Evolutionary conservation across 2,888 invertebrate species (phyloP).

Genomic region (Ctenicera cuprea): DNA sequence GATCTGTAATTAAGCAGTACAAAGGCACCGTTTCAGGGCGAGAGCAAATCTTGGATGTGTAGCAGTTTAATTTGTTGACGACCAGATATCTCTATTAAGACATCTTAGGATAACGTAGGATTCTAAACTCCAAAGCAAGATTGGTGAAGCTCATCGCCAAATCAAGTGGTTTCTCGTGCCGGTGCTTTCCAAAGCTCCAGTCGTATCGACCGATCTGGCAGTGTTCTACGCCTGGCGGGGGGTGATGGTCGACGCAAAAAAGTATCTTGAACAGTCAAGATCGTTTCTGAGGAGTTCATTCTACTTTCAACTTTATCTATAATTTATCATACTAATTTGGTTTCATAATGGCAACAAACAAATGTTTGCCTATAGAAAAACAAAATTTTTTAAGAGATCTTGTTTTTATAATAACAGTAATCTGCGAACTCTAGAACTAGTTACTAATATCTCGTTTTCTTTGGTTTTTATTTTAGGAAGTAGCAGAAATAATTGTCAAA

Average conservation of each 20-base stretch:
- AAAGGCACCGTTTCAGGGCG: no score
- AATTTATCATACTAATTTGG: slow-evolving; percentile 10
- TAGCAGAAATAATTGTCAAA: no score
- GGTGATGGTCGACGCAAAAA: slow-evolving; percentile 30
- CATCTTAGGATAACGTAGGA: slow-evolving; percentile 12
- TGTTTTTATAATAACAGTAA: no score
- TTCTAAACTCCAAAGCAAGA: slow-evolving; percentile 21
- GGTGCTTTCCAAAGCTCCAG: slow-evolving; percentile 26
- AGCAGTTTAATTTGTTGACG: slow-evolving; percentile 7
- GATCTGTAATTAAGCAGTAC: no score
- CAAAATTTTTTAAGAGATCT: background rate
- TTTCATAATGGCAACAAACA: background rate
- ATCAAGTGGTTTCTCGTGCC: slow-evolving; percentile 31
- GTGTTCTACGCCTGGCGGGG: slow-evolving; percentile 26
- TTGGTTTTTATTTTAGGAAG: no score
- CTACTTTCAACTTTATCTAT: slow-evolving; percentile 17
- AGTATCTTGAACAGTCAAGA: slow-evolving; percentile 6
- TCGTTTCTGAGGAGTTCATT: slow-evolving; percentile 22
- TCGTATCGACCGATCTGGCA: slow-evolving; percentile 13
- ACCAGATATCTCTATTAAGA: slow-evolving; percentile 16
- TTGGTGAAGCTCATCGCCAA: slow-evolving; percentile 31
- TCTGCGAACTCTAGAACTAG: no score
- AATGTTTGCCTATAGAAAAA: background rate
- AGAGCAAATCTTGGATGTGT: background rate
- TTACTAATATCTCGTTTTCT: no score